These are phyloP conservation scores for Grammomys dolichurus DNA, from an alignment of 2,113 vertebrate species.

Conservation along the genomic window DNA sequence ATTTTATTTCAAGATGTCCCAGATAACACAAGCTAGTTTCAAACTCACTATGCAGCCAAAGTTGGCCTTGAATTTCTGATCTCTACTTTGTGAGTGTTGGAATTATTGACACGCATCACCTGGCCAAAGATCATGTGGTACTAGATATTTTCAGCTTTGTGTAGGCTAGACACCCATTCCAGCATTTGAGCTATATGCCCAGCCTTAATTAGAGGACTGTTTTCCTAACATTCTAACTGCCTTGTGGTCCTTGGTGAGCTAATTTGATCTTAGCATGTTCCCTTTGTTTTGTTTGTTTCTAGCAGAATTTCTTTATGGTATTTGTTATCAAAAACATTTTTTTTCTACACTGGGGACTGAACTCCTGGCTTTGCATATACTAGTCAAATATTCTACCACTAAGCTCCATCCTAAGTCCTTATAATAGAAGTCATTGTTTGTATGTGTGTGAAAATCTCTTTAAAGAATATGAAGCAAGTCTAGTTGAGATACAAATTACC, in stretches of 20 bases:
- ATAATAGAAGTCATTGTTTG: neutral
- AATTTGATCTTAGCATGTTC: neutral
- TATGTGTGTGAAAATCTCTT: neutral
- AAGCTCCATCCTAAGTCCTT: neutral
- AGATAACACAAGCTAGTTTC: neutral
- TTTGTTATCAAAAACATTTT: neutral
- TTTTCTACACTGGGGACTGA: neutral
- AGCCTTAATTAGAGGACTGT: neutral
- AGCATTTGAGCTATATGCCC: neutral
- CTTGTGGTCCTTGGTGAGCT: neutral
- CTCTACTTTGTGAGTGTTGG: neutral
- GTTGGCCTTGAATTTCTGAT: neutral
- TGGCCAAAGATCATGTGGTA: neutral
- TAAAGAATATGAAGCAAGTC: neutral
- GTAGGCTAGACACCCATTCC: neutral
- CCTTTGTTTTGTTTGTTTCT: neutral
- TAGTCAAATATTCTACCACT: neutral
- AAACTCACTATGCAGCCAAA: neutral
- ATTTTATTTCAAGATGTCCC: neutral
- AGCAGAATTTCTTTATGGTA: neutral
- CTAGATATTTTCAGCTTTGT: neutral
- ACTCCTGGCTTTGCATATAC: neutral
- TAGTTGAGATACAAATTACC: neutral
- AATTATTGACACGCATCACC: too few species aligned
- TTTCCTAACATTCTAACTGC: neutral